phyloP scores from a whole-genome alignment of 2,113 vertebrate species.

The Mormoops blainvillei region DNA sequence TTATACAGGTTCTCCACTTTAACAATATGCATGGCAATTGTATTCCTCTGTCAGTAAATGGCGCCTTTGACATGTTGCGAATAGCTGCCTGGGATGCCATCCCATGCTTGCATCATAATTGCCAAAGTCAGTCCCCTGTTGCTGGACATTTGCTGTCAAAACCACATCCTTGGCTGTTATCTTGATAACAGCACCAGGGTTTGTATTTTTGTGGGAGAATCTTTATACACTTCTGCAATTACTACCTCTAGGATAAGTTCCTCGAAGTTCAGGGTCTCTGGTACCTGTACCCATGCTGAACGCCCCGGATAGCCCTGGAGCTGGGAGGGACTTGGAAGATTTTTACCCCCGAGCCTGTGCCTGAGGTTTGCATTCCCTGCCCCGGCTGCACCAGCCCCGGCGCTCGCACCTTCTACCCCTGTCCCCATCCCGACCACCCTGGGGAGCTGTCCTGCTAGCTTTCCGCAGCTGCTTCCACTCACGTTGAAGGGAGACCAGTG shows the following conservation, averaged over 20 bases:
- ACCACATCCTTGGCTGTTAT: neutral
- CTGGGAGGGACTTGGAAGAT: neutral
- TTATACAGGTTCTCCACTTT: neutral
- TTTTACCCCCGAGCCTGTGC: neutral
- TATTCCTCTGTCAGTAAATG: neutral
- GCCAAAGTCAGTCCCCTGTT: neutral
- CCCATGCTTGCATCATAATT: neutral
- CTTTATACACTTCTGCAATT: neutral
- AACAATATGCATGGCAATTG: neutral
- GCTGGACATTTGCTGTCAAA: neutral
- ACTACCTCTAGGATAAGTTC: neutral
- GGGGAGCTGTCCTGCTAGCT: neutral
- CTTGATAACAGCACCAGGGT: neutral
- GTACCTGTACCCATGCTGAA: neutral
- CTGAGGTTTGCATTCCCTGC: neutral
- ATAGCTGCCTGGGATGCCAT: neutral
- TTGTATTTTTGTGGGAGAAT: neutral
- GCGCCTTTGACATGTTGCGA: neutral
- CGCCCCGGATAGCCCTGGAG: neutral
- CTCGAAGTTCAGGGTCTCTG: neutral
- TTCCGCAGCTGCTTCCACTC: neutral
- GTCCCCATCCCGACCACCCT: neutral
- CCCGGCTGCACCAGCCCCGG: neutral
- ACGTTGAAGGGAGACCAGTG: neutral
- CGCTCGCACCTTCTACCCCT: neutral